phyloP scores from a whole-genome alignment of 35 echinoderm and acorn worm genomes.

The Nesometra sesokonis region DNA sequence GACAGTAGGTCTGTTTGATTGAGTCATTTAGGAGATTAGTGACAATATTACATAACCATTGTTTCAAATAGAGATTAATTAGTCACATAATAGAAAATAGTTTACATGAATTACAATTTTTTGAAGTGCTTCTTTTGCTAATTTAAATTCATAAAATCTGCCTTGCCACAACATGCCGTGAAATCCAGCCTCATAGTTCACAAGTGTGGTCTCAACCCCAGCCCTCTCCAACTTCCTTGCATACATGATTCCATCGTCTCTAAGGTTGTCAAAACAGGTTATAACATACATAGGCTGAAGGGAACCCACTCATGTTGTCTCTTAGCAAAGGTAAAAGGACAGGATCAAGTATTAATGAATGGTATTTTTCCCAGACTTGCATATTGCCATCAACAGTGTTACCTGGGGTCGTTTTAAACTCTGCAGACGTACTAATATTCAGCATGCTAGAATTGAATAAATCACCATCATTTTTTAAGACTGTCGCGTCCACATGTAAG shows the following conservation, averaged over 20 bases:
- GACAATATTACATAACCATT: too few relatives aligned
- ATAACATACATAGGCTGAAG: constrained; percentile 58
- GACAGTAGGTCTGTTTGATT: too few relatives aligned
- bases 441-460: not conserved
- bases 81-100: not conserved
- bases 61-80: too few relatives aligned
- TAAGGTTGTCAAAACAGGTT: constrained; percentile 66
- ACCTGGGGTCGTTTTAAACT: constrained; percentile 4
- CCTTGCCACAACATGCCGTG: constrained; percentile 47
- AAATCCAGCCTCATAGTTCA: constrained; percentile 69
- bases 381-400: constrained; percentile 23
- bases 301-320: constrained; percentile 39
- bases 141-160: constrained; percentile 12
- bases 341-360: constrained; percentile 28
- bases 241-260: constrained; percentile 76
- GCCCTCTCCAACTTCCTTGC: constrained; percentile 22
- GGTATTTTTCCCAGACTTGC: constrained; percentile 19
- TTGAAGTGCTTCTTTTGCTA: not conserved
- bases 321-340: constrained; percentile 36
- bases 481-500: not conserved
- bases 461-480: constrained; percentile 24
- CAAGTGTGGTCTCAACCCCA: constrained; percentile 39
- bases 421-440: constrained; percentile 16
- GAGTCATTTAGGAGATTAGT: too few relatives aligned
- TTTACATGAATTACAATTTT: not conserved